Base-by-base conservation (phyloP, 2,113 vertebrate genomes). In the Glaucomys volans region DNA sequence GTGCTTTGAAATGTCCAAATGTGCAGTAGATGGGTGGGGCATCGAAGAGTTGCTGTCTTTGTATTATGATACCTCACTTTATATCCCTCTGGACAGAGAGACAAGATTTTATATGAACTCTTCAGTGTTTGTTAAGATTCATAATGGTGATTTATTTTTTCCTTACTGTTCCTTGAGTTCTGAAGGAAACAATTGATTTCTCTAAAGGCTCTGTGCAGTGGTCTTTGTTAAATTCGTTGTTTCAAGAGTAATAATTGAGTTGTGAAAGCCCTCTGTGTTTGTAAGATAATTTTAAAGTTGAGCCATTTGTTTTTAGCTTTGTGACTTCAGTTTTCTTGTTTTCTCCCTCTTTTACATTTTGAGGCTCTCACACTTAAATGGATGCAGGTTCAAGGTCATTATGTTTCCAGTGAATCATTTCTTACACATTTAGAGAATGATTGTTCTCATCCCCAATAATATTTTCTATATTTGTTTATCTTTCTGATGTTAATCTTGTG, bases 111-210 rank as follows among this genome's bases (percentile, higher is more conserved):
- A 54, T 91, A 35, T 59, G 35, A 44, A 18, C 72, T 87, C n/a
- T 69, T 64, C 28, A 92, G 13, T 75, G 28, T 92, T 86, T 90
- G 17, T 92, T 66, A 64, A 80, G 54, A 93, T 12, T 84, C 35
- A 77, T 54, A 40, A 20, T 67, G 42, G 1, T 72, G 35, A n/a
- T 47, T 87, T 52, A 5, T 69, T 37, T 64, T 47, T 74, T 44
- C 1, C 9, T 81, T 85, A 44, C 26, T 88, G 1, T 64, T 82
- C 7, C n/a, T 79, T 47, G 69, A 75, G 9, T 84, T 14, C 18
- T 82, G 12, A 75, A 32, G 10, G 40, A 74, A 74, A 64, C n/a
- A 71, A 26, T 64, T 71, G 24, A 44, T 35, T 87, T 66, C 69
- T 17, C 79, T 37, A 47, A 24, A 52, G 8, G n/a, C 8, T 90